Conservation (phyloP, 53 echinoderm and acorn worm genomes). For the Hippasteria phrygiana region DNA sequence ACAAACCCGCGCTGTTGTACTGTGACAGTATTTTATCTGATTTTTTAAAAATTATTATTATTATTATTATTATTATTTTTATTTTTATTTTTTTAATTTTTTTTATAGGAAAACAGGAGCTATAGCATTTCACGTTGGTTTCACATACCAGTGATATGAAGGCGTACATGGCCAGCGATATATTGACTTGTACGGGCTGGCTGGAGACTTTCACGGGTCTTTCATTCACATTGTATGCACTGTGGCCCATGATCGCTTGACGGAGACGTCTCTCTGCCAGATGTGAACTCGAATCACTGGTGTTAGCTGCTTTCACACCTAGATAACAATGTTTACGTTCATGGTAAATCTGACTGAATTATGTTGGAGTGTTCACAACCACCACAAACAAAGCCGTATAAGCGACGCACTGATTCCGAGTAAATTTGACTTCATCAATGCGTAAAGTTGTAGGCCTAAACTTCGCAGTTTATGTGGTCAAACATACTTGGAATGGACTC, state of each 20-base stretch:
- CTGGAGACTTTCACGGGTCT: conserved; percentile 9
- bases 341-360: no score
- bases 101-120: not conserved
- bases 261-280: conserved; percentile 28
- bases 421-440: no score
- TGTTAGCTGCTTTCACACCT: not conserved
- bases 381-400: no score
- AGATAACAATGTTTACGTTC: no score
- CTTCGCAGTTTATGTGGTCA: no score
- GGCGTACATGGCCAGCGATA: conserved; percentile 2
- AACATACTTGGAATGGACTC: no score
- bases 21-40: no score
- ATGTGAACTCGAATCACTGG: not conserved
- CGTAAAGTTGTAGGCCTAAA: no score
- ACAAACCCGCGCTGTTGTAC: no score
- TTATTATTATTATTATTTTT: not conserved
- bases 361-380: no score
- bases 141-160: conserved; percentile 34
- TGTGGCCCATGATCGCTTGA: not conserved
- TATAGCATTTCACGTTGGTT: not conserved
- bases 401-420: no score
- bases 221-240: conserved; percentile 1
- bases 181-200: not conserved
- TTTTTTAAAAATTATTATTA: no score
- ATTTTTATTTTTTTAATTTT: not conserved